Conservation (phyloP, 2,113 vertebrate species). For the Urocolius indicus region DNA sequence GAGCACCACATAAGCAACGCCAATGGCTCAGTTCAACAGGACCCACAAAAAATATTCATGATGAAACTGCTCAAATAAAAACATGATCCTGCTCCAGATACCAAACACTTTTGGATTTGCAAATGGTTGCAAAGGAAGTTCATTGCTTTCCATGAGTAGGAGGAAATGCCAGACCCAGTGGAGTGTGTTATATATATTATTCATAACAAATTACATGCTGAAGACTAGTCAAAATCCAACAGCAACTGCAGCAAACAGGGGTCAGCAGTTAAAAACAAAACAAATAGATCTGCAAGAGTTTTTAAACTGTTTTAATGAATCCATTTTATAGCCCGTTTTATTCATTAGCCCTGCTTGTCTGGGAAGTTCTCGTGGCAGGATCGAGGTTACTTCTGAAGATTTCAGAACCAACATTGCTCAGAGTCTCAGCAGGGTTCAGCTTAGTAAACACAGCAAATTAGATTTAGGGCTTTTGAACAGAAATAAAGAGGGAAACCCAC, state of each 20-base stretch:
- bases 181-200: not conserved
- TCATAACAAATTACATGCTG: not conserved
- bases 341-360: not conserved
- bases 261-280: not conserved
- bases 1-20: not conserved
- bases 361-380: not conserved
- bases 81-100: not conserved
- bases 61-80: not conserved
- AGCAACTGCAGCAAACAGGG: not conserved
- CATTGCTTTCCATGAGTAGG: not conserved
- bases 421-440: conserved; percentile 37
- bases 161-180: not conserved
- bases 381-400: not conserved
- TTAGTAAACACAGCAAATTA: conserved; percentile 55
- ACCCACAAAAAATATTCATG: not conserved
- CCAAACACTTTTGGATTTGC: not conserved
- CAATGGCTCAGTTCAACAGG: not conserved
- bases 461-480: conserved; percentile 52
- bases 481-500: conserved; percentile 48
- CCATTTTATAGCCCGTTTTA: not conserved
- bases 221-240: not conserved
- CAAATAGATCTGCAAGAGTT: not conserved
- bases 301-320: not conserved
- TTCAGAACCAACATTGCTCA: not conserved
- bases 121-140: not conserved